Conservation (phyloP, 2,888 invertebrate genomes). For the Zygogramma bicolorata region DNA sequence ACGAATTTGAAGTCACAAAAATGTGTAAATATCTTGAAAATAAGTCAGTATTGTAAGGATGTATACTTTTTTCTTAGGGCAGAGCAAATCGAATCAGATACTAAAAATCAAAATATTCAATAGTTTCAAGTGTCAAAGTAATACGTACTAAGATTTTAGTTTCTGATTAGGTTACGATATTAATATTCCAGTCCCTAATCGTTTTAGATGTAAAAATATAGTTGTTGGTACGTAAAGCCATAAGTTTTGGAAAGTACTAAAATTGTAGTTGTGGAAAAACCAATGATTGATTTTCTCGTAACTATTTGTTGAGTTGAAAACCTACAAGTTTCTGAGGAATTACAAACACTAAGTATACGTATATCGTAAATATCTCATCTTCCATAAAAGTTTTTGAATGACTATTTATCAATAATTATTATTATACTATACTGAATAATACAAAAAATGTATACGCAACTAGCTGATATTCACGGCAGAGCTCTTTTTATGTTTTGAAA, state of each 20-base stretch:
- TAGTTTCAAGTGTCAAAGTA: constrained; percentile 42
- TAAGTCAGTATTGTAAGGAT: constrained; percentile 66
- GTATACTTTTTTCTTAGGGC: constrained; percentile 55
- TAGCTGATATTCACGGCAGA: constrained; percentile 73
- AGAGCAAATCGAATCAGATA: constrained; percentile 41
- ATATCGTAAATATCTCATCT: constrained; percentile 75
- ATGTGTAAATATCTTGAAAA: constrained; percentile 61
- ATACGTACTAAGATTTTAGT: constrained; percentile 46
- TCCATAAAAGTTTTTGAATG: constrained; percentile 69
- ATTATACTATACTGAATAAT: constrained; percentile 73
- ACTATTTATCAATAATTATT: constrained; percentile 68
- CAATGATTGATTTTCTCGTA: constrained; percentile 47
- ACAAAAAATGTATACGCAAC: constrained; percentile 80
- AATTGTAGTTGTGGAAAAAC: constrained; percentile 46
- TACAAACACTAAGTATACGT: constrained; percentile 82
- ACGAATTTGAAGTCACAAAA: constrained; percentile 65
- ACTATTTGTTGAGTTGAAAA: constrained; percentile 50
- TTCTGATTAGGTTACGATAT: constrained; percentile 40
- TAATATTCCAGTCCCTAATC: constrained; percentile 45
- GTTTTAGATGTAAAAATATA: constrained; percentile 53
- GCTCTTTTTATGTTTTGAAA: constrained; percentile 79
- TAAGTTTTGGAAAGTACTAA: constrained; percentile 54
- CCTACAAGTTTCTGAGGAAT: constrained; percentile 62
- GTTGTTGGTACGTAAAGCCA: constrained; percentile 57
- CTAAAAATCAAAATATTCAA: constrained; percentile 39